A percentile compares a stretch with the other conserved stretches of the same genome.
These are phyloP conservation scores for Gymnogyps californianus DNA, from an alignment of 2,113 vertebrate genomes.

Conservation along the genomic window DNA sequence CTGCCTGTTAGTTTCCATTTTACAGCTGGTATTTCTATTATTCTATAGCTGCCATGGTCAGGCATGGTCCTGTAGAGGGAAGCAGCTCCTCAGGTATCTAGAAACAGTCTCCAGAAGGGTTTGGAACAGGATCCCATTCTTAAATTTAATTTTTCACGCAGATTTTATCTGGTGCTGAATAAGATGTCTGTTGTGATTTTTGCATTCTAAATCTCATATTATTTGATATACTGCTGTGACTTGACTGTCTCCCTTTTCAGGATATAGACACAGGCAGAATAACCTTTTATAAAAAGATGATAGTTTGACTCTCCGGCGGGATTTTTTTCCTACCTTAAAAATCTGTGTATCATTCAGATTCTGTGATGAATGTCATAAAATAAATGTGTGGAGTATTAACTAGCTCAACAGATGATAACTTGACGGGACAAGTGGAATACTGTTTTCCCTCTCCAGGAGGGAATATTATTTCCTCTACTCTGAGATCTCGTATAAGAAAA, in stretches of 20 bases:
- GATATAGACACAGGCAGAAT: background rate
- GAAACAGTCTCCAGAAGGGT: background rate
- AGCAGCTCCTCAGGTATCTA: constrained; percentile 40
- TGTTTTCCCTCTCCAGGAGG: background rate
- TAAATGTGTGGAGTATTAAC: background rate
- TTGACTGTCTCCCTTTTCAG: background rate
- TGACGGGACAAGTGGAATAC: background rate
- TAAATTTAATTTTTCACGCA: background rate
- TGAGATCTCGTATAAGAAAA: background rate
- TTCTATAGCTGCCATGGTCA: background rate
- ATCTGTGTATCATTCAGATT: background rate
- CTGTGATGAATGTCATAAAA: background rate
- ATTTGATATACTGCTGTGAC: background rate
- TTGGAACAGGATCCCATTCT: background rate
- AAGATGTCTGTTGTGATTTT: background rate
- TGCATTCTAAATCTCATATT: background rate
- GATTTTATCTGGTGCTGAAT: background rate
- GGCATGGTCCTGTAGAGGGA: constrained; percentile 45
- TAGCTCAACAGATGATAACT: background rate
- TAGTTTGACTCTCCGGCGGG: background rate
- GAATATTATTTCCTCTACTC: background rate
- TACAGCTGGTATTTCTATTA: background rate
- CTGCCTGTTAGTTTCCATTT: background rate
- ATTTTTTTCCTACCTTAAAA: background rate
- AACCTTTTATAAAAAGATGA: background rate